phyloP scores from a whole-genome alignment of 2,888 invertebrate genomes.

The Pristionchus maxplancki region DNA sequence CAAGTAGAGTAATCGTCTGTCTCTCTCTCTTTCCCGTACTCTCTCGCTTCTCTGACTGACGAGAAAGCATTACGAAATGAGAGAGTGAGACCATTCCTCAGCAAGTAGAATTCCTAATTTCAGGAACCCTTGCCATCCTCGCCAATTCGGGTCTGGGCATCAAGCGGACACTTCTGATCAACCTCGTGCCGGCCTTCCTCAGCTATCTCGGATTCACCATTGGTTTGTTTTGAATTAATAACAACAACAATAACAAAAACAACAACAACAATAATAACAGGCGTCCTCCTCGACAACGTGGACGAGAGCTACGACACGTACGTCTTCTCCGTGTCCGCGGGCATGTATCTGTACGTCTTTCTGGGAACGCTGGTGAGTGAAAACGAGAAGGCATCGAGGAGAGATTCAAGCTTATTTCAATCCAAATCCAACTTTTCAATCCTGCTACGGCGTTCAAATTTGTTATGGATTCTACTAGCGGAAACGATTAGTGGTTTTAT shows the following conservation, averaged over 20 bases:
- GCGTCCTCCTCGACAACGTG: conserved; percentile 25
- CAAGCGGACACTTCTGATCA: conserved; percentile 69
- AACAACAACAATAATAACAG: not conserved
- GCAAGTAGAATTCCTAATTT: no score
- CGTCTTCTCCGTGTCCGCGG: conserved; percentile 71
- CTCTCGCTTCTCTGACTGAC: no score
- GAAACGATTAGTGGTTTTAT: no score
- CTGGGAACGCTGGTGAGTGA: conserved; percentile 75
- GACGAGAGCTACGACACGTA: conserved; percentile 66
- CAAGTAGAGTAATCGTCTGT: no score
- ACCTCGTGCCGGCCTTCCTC: conserved; percentile 70
- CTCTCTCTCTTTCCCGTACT: no score
- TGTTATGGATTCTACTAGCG: no score
- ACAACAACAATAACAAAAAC: not conserved
- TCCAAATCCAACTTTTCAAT: no score
- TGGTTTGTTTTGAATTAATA: conserved; percentile 55
- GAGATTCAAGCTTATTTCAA: no score
- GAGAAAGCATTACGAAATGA: no score
- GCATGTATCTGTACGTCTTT: conserved; percentile 77
- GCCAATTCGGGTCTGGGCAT: conserved; percentile 73
- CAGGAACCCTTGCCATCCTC: conserved; percentile 71
- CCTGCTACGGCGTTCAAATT: no score
- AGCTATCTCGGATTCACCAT: conserved; percentile 69
- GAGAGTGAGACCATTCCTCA: no score
- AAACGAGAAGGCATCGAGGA: no score